Evolutionary conservation across 2,888 invertebrate species (phyloP).

Genomic region (Phorcus lineatus): DNA sequence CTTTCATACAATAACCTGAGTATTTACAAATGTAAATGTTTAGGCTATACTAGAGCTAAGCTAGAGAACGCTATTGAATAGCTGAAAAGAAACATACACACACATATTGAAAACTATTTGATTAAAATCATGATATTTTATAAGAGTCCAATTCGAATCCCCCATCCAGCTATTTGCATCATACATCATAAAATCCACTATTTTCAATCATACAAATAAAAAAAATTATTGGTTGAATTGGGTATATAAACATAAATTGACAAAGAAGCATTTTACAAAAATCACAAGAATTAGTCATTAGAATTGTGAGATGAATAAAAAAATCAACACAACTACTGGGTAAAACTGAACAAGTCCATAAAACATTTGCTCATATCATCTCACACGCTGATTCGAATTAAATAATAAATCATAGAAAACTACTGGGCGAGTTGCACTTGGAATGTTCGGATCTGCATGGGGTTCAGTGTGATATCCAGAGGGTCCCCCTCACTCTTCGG

Average conservation of each 20-base stretch:
- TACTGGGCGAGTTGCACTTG: slow-evolving; percentile 46
- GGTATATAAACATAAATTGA: background rate
- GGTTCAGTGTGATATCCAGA: slow-evolving; percentile 55
- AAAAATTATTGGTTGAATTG: background rate
- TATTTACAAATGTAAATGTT: too few relatives aligned
- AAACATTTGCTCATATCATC: background rate
- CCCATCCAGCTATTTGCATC: too few relatives aligned
- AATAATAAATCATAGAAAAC: background rate
- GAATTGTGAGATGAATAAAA: background rate
- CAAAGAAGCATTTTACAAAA: background rate
- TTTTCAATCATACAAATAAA: too few relatives aligned
- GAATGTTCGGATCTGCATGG: slow-evolving; percentile 73
- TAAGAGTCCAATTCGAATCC: background rate
- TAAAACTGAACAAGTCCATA: background rate
- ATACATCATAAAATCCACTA: too few relatives aligned
- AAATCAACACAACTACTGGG: background rate
- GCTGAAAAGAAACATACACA: background rate
- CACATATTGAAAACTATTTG: background rate
- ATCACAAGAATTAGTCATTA: background rate
- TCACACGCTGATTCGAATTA: background rate
- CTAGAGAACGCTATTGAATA: too few relatives aligned
- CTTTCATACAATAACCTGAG: too few relatives aligned
- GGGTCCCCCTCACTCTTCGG: slow-evolving; percentile 20
- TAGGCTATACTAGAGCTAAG: too few relatives aligned
- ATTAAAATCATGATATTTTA: background rate